Percentiles rank a stretch among this genome's conserved stretches.
phyloP scores from a whole-genome alignment of 2,888 invertebrate genomes.

The Cheilosia urbana region DNA sequence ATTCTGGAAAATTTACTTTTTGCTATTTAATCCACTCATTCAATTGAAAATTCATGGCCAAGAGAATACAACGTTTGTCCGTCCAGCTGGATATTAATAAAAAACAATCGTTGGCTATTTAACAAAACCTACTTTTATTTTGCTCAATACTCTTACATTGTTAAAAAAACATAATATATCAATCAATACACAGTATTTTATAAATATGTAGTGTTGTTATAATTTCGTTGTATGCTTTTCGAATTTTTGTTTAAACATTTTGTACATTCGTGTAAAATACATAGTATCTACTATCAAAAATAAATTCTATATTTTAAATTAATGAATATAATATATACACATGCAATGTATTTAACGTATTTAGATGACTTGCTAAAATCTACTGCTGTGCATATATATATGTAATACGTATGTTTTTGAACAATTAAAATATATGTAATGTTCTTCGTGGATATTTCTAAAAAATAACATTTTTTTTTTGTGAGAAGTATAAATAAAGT shows the following conservation, averaged over 20 bases:
- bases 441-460: background rate
- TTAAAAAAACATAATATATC: conserved; percentile 71
- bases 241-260: conserved; percentile 61
- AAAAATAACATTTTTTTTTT: too few relatives aligned
- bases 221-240: conserved; percentile 70
- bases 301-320: conserved; percentile 65
- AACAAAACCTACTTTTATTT: conserved; percentile 70
- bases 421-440: background rate
- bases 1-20: too few relatives aligned
- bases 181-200: conserved; percentile 75
- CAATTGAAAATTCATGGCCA: too few relatives aligned
- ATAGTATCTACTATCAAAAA: conserved; percentile 75
- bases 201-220: conserved; percentile 61
- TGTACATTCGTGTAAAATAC: conserved; percentile 73
- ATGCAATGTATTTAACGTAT: conserved; percentile 8
- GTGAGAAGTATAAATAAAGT: too few relatives aligned
- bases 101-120: conserved; percentile 12
- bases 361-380: conserved; percentile 16
- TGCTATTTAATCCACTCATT: too few relatives aligned
- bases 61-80: too few relatives aligned
- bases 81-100: too few relatives aligned
- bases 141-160: conserved; percentile 63
- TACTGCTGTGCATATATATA: conserved; percentile 17
- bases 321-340: conserved; percentile 33
- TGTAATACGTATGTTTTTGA: background rate